Percentiles rank a stretch among this genome's conserved stretches.
These are phyloP conservation scores for Drosophila fuyamai DNA, from an alignment of 1,140 invertebrate genomes.

Conservation along the genomic window DNA sequence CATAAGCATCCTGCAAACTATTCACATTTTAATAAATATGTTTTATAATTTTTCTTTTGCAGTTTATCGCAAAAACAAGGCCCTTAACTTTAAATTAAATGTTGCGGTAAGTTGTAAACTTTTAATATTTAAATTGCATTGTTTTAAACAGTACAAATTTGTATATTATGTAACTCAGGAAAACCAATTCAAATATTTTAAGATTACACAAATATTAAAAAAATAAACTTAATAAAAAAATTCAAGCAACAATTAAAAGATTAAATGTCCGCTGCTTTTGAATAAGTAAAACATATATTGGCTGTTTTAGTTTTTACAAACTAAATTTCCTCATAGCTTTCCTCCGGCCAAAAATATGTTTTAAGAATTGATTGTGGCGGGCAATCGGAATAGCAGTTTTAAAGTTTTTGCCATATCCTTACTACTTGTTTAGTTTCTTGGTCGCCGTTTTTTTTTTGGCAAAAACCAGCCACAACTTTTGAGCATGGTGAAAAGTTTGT, in stretches of 20 bases:
- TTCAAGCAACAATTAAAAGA: too few relatives aligned
- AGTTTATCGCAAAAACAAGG: constrained; percentile 3
- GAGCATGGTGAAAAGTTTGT: constrained; percentile 37
- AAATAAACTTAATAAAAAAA: too few relatives aligned
- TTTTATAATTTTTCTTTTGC: neutral
- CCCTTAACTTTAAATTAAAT: neutral
- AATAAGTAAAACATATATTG: too few relatives aligned
- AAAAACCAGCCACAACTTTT: constrained; percentile 16
- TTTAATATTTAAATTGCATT: too few relatives aligned
- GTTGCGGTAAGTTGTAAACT: constrained; percentile 14
- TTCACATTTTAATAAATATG: neutral
- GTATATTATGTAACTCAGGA: too few relatives aligned
- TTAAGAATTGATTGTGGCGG: neutral
- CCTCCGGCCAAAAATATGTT: neutral
- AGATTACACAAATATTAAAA: neutral
- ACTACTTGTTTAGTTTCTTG: constrained; percentile 21
- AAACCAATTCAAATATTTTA: too few relatives aligned
- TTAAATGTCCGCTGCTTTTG: too few relatives aligned
- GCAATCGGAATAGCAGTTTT: constrained; percentile 1
- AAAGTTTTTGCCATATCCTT: neutral
- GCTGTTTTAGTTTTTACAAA: neutral
- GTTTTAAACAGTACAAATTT: too few relatives aligned
- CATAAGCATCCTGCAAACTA: neutral
- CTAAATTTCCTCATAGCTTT: neutral
- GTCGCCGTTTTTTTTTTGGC: neutral